Base-by-base conservation (phyloP, 2,113 vertebrate species). In the Mormyrus iriodes region DNA sequence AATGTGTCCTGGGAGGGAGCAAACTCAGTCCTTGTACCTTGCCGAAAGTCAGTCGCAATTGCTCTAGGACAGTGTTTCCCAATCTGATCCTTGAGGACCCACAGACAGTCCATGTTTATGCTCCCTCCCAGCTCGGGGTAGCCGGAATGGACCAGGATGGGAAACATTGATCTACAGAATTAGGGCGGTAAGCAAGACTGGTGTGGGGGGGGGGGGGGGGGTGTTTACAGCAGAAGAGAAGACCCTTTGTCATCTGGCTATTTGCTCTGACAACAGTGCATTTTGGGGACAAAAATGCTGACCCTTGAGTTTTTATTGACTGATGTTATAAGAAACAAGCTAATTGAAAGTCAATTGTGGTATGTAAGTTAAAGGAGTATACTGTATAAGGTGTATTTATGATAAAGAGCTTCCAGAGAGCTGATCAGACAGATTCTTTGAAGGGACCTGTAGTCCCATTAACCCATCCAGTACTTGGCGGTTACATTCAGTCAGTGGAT, bases 401-500 rank as follows among this genome's bases (percentile, higher is more conserved):
- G 73, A 42, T 79, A 79, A 39, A n/a, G 15, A 79, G 15, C 73
- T 79, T 79, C 73, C 35, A 42, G 1, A 31, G 10, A 85, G 83
- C 24, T 51, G 44, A 49, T 24, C 83, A 51, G 44, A 85, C 44
- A 85, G 5, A 48, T 27, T n/a, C 51, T 24, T 58, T 86, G 27
- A 53, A 4, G 31, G 49, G 48, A 39, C 52, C 31, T 6, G 85
- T 13, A 31, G 85, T 51, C 31, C 31, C 31, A 49, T 86, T 86
- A 86, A 49, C 51, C 85, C 49, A 58, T 17, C 85, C n/a, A 51
- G 51, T 31, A 13, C 51, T 9, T 39, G 19, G 15, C 51, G 58
- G 31, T 15, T 51, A 51, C 31, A 86, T 86, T 94, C 92, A 91
- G 92, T 93, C 94, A 94, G 92, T 90, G 89, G 93, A 93, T 91